A percentile compares a stretch with the other conserved stretches of the same genome.
These are phyloP conservation scores for Ibycter americanus DNA, from an alignment of 2,797 vertebrate genomes.

Conservation along the genomic window DNA sequence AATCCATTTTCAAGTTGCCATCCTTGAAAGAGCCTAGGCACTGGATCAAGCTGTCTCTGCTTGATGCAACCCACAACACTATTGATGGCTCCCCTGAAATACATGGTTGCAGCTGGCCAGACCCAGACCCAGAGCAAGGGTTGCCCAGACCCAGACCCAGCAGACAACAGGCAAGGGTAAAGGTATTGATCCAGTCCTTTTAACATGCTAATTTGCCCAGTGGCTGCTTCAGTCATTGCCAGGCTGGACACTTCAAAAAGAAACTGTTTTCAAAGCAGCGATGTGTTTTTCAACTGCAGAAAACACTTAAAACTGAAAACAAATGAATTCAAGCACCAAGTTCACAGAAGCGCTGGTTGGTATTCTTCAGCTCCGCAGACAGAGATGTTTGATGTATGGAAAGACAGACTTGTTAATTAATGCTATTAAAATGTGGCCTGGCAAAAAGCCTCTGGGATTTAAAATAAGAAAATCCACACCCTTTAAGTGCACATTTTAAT, in stretches of 20 bases:
- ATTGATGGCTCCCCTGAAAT: constrained; percentile 30
- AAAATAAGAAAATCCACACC: constrained; percentile 20
- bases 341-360: constrained; percentile 29
- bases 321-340: constrained; percentile 70
- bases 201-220: constrained; percentile 86
- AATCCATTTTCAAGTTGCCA: constrained; percentile 71
- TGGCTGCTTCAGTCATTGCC: constrained; percentile 80
- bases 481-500: not conserved
- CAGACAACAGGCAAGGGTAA: constrained; percentile 13
- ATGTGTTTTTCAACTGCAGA: constrained; percentile 73
- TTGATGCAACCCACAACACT: not conserved
- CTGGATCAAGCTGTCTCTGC: constrained; percentile 53
- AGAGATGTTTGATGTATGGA: constrained; percentile 19
- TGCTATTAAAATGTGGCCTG: constrained; percentile 34
- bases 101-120: constrained; percentile 57
- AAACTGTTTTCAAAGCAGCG: constrained; percentile 80
- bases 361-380: constrained; percentile 13
- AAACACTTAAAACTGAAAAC: constrained; percentile 68
- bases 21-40: constrained; percentile 64
- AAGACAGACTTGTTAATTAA: constrained; percentile 51
- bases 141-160: constrained; percentile 31
- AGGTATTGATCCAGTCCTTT: constrained; percentile 86
- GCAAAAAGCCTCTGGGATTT: not conserved
- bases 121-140: constrained; percentile 6
- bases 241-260: constrained; percentile 84